Percentiles rank a stretch among this genome's conserved stretches.
Conservation (phyloP, 1,140 invertebrate genomes). For the Reticulitermes speratus region DNA sequence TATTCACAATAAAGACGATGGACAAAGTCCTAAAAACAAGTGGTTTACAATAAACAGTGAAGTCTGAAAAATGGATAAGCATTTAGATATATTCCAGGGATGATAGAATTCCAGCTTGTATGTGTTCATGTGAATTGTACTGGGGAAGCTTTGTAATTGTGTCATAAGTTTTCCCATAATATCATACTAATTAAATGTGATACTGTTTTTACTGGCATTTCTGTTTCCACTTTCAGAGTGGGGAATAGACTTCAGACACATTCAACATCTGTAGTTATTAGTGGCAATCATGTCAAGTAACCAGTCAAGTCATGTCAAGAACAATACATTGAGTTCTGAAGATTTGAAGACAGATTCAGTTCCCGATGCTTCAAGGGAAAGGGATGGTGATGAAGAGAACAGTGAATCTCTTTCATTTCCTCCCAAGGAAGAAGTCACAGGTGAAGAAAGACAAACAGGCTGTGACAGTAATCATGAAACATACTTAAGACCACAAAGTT, state of each 20-base stretch:
- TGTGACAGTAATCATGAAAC: background rate
- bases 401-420: background rate
- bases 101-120: too few species aligned
- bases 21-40: too few species aligned
- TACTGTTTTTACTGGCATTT: background rate
- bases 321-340: background rate
- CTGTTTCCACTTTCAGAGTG: background rate
- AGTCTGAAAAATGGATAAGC: too few species aligned
- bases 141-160: too few species aligned
- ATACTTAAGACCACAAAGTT: background rate
- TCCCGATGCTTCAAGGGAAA: background rate
- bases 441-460: background rate
- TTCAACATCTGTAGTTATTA: background rate
- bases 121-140: too few species aligned
- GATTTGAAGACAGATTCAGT: background rate
- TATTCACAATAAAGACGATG: too few species aligned
- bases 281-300: background rate
- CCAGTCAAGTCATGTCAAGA: background rate
- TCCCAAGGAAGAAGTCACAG: background rate
- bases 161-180: too few species aligned
- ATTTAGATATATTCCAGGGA: too few species aligned
- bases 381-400: background rate
- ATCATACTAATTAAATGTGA: too few species aligned
- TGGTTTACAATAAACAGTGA: too few species aligned
- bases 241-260: background rate